Evolutionary conservation across 2,797 vertebrate species (phyloP).

Genomic region (Bradypodion ventrale): DNA sequence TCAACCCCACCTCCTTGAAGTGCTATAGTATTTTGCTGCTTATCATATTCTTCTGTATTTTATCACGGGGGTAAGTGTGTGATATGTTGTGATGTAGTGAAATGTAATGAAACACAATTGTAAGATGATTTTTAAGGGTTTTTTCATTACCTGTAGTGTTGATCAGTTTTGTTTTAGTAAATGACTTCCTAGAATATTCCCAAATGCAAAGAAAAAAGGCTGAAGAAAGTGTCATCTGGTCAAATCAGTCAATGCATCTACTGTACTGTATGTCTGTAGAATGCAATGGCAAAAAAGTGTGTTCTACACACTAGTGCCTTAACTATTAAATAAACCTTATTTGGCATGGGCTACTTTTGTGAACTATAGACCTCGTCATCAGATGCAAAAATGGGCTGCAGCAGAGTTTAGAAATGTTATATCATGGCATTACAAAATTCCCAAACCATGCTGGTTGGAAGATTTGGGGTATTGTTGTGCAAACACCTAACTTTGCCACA

Average conservation of each 20-base stretch:
- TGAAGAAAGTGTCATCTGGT: not conserved
- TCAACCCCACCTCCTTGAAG: too few relatives aligned
- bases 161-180: not conserved
- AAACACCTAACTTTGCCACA: too few relatives aligned
- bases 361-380: not conserved
- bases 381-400: not conserved
- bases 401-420: too few relatives aligned
- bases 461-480: too few relatives aligned
- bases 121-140: not conserved
- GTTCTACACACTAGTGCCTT: not conserved
- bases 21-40: too few relatives aligned
- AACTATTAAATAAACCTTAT: not conserved
- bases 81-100: too few relatives aligned
- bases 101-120: not conserved
- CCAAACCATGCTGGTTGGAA: too few relatives aligned
- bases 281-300: not conserved
- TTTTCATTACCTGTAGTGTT: not conserved
- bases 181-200: not conserved
- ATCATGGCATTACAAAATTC: too few relatives aligned
- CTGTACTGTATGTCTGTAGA: too few relatives aligned
- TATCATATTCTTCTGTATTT: too few relatives aligned
- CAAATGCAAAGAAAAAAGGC: not conserved
- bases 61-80: too few relatives aligned
- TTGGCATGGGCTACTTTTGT: not conserved
- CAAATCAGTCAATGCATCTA: not conserved